Evolutionary conservation across 2,888 invertebrate species (phyloP).

Genomic region (Amiota communis): DNA sequence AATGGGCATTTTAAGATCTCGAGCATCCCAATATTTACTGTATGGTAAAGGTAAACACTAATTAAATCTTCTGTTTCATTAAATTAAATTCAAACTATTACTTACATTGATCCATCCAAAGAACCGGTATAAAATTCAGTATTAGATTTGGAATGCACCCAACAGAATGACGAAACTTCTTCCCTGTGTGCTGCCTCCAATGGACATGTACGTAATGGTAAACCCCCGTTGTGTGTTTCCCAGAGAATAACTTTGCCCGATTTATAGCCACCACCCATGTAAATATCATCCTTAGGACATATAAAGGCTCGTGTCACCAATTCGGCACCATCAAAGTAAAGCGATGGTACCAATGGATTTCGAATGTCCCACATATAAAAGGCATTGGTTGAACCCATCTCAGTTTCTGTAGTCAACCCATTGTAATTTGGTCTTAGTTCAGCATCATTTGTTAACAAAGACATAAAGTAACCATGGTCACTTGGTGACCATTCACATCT

Average conservation of each 20-base stretch:
- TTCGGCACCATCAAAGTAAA: slow-evolving; percentile 81
- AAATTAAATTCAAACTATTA: too few relatives aligned
- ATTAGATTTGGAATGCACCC: slow-evolving; percentile 94
- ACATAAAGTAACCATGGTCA: slow-evolving; percentile 64
- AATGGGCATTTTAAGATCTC: slow-evolving; percentile 77
- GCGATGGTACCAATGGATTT: slow-evolving; percentile 77
- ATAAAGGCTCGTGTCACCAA: slow-evolving; percentile 85
- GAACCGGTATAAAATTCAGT: slow-evolving; percentile 95
- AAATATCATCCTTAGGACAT: slow-evolving; percentile 87
- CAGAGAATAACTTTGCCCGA: slow-evolving; percentile 85
- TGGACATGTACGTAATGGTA: slow-evolving; percentile 82
- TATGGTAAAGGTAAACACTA: too few relatives aligned
- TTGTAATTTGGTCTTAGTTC: neutral
- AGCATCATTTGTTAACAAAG: slow-evolving; percentile 52
- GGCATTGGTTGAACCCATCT: slow-evolving; percentile 48
- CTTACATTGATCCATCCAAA: slow-evolving; percentile 80
- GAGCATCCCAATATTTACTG: slow-evolving; percentile 78
- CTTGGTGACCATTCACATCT: slow-evolving; percentile 82
- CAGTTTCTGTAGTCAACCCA: slow-evolving; percentile 32
- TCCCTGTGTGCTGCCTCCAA: slow-evolving; percentile 90
- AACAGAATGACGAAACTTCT: slow-evolving; percentile 86
- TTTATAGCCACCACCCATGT: slow-evolving; percentile 81
- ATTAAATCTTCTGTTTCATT: too few relatives aligned
- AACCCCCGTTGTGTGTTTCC: slow-evolving; percentile 86
- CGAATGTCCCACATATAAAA: slow-evolving; percentile 66